phyloP scores from a whole-genome alignment of 2,888 invertebrate genomes.

The Agrypnus murinus region DNA sequence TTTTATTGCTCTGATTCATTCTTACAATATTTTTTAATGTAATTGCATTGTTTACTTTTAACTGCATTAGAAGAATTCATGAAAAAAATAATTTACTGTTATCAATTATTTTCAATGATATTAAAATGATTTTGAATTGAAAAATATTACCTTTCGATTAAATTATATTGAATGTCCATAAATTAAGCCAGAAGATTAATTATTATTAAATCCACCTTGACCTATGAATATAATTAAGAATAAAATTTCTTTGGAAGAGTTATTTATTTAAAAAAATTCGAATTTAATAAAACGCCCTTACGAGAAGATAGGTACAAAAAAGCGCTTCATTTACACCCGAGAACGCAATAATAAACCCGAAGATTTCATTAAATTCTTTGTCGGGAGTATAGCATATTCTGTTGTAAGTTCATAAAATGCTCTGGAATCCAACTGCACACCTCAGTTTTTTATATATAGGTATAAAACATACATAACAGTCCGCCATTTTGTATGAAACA shows the following conservation, averaged over 20 bases:
- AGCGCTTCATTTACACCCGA: background rate
- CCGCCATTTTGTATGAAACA: conserved; percentile 56
- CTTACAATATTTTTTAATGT: background rate
- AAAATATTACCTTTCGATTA: background rate
- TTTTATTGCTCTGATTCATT: conserved; percentile 9
- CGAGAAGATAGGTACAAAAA: background rate
- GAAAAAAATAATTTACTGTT: too few relatives aligned
- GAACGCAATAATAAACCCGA: background rate
- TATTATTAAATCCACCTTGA: too few relatives aligned
- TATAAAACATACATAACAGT: conserved; percentile 54
- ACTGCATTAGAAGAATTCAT: too few relatives aligned
- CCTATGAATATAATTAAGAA: too few relatives aligned
- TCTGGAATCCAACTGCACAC: conserved; percentile 55
- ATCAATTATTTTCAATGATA: too few relatives aligned
- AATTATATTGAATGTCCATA: too few relatives aligned
- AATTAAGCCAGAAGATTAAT: too few relatives aligned
- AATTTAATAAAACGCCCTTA: conserved; percentile 7
- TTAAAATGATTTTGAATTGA: background rate
- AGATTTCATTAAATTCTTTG: conserved; percentile 9
- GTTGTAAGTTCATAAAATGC: conserved; percentile 49
- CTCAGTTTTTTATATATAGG: conserved; percentile 54
- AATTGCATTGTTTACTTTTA: too few relatives aligned
- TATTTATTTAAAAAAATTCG: too few relatives aligned
- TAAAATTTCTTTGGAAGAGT: too few relatives aligned
- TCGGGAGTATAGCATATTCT: background rate